These are phyloP conservation scores for Hemicrepidius hirtus DNA, from an alignment of 2,888 invertebrate genomes.

Conservation along the genomic window DNA sequence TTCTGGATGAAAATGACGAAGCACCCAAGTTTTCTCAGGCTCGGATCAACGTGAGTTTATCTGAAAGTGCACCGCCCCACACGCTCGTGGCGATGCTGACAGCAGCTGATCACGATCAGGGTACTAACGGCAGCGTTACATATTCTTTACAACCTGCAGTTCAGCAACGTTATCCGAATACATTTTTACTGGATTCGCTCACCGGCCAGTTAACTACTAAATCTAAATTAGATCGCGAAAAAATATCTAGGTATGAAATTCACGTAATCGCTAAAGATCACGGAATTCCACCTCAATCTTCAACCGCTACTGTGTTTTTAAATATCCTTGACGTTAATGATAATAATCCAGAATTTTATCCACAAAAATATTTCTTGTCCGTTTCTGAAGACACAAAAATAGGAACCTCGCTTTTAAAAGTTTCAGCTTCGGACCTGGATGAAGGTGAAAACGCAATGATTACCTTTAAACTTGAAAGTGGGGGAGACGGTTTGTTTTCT, in stretches of 20 bases:
- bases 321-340: slow-evolving; percentile 92
- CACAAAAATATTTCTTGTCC: slow-evolving; percentile 87
- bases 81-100: slow-evolving; percentile 89
- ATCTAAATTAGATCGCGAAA: slow-evolving; percentile 88
- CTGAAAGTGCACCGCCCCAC: slow-evolving; percentile 87
- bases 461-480: slow-evolving; percentile 85
- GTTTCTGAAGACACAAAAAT: slow-evolving; percentile 81
- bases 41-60: slow-evolving; percentile 83
- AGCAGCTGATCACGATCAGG: slow-evolving; percentile 94
- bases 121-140: slow-evolving; percentile 93
- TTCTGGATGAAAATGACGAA: slow-evolving; percentile 96
- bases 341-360: slow-evolving; percentile 94
- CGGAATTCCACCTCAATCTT: slow-evolving; percentile 91
- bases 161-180: slow-evolving; percentile 86
- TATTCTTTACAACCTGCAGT: slow-evolving; percentile 87
- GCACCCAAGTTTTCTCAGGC: slow-evolving; percentile 88
- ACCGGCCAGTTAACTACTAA: slow-evolving; percentile 90
- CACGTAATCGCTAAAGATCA: slow-evolving; percentile 93
- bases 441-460: slow-evolving; percentile 91
- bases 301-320: slow-evolving; percentile 90
- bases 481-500: slow-evolving; percentile 86
- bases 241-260: slow-evolving; percentile 85
- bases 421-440: slow-evolving; percentile 90
- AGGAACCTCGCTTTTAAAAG: slow-evolving; percentile 81
- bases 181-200: slow-evolving; percentile 87